Conservation (phyloP, 2,888 invertebrate species). For the Noctua janthe region DNA sequence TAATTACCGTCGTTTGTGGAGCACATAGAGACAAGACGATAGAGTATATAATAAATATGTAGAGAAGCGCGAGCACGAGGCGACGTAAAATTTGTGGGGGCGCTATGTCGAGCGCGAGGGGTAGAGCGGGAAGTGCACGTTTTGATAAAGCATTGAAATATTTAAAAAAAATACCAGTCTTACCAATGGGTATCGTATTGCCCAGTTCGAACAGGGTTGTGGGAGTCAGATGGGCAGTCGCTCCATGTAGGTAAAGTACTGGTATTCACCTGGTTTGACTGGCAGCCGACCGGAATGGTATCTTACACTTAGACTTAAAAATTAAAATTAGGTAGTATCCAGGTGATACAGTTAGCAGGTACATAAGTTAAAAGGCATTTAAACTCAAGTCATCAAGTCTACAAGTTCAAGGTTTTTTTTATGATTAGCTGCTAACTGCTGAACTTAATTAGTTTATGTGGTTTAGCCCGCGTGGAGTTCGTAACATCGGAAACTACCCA, state of each 20-base stretch:
- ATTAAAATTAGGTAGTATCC: too few relatives aligned
- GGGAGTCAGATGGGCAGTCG: not conserved
- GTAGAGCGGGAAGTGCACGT: slow-evolving; percentile 67
- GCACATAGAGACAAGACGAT: slow-evolving; percentile 67
- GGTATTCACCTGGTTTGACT: not conserved
- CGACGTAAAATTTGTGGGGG: slow-evolving; percentile 86
- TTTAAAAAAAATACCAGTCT: not conserved
- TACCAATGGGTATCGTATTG: not conserved
- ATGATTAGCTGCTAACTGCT: not conserved
- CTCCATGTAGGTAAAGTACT: not conserved
- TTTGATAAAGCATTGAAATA: slow-evolving; percentile 9
- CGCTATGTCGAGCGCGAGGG: slow-evolving; percentile 52
- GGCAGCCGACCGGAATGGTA: not conserved
- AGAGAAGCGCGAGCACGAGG: slow-evolving; percentile 77
- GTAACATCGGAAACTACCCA: not conserved
- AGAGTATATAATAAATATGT: slow-evolving; percentile 80
- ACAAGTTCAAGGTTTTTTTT: too few relatives aligned
- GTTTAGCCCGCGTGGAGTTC: not conserved
- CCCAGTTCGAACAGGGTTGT: too few relatives aligned
- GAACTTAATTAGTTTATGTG: not conserved
- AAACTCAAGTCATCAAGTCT: too few relatives aligned
- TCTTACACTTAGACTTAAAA: not conserved
- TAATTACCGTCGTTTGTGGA: slow-evolving; percentile 68
- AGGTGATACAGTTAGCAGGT: too few relatives aligned
- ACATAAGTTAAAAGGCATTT: too few relatives aligned